These are phyloP conservation scores for Volucella inanis DNA, from an alignment of 2,888 invertebrate species.

Conservation along the genomic window DNA sequence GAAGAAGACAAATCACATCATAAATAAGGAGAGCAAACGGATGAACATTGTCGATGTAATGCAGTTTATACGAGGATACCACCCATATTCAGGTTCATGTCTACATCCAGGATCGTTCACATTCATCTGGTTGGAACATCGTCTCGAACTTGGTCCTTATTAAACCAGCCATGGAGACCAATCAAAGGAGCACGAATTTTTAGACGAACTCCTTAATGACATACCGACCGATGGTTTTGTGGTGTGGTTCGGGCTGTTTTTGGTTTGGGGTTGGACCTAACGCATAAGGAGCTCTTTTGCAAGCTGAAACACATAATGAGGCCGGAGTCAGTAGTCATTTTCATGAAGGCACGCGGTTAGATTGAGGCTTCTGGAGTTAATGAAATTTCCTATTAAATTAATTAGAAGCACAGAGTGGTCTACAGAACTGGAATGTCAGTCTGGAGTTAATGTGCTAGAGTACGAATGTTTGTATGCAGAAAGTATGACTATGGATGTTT, in stretches of 20 bases:
- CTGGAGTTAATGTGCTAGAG: not conserved
- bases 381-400: conserved; percentile 61
- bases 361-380: conserved; percentile 46
- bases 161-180: conserved; percentile 37
- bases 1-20: conserved; percentile 51
- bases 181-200: conserved; percentile 44
- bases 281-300: conserved; percentile 4
- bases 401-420: conserved; percentile 26
- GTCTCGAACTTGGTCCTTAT: conserved; percentile 27
- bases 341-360: conserved; percentile 28
- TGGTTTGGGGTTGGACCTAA: conserved; percentile 29
- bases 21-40: conserved; percentile 44
- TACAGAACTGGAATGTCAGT: conserved; percentile 6
- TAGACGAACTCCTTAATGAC: conserved; percentile 54
- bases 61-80: conserved; percentile 2
- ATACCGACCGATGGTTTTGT: conserved; percentile 20
- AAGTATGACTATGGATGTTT: too few species aligned
- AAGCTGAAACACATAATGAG: not conserved
- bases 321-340: not conserved
- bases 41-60: conserved; percentile 10
- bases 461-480: not conserved
- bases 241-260: conserved; percentile 29
- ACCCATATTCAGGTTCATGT: not conserved
- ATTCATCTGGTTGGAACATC: not conserved
- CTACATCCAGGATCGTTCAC: not conserved